Conservation (phyloP, 2,113 vertebrate genomes). For the Chrysemys picta region DNA sequence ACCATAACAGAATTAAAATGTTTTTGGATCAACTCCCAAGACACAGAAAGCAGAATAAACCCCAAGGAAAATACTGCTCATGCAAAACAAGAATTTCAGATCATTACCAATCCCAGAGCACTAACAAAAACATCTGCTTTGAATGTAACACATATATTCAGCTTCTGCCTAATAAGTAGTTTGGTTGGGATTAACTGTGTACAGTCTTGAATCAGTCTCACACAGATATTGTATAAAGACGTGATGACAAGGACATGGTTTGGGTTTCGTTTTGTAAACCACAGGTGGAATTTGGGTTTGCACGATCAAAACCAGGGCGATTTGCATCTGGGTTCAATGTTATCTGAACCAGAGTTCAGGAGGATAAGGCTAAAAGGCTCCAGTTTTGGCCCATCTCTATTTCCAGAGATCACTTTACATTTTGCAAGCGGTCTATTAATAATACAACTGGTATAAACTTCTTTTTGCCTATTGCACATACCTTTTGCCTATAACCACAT, state of each 20-base stretch:
- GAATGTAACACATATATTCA: rapidly evolving
- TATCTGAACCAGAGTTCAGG: neutral
- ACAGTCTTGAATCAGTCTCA: neutral
- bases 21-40: neutral
- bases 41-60: neutral
- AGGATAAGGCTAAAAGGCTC: neutral
- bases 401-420: neutral
- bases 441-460: neutral
- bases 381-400: neutral
- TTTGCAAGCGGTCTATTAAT: neutral
- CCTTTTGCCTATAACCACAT: neutral
- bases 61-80: neutral
- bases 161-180: neutral
- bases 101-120: neutral
- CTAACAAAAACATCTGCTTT: too few species aligned
- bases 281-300: neutral
- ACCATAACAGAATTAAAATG: too few species aligned
- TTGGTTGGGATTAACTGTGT: neutral
- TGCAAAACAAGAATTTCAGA: too few species aligned
- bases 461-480: neutral
- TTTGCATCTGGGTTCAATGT: neutral
- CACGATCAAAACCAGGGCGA: neutral
- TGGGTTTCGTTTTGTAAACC: neutral
- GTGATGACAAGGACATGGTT: neutral
- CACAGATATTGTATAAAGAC: too few species aligned